Conservation (phyloP, 2,797 vertebrate genomes). For the Catharus ustulatus region DNA sequence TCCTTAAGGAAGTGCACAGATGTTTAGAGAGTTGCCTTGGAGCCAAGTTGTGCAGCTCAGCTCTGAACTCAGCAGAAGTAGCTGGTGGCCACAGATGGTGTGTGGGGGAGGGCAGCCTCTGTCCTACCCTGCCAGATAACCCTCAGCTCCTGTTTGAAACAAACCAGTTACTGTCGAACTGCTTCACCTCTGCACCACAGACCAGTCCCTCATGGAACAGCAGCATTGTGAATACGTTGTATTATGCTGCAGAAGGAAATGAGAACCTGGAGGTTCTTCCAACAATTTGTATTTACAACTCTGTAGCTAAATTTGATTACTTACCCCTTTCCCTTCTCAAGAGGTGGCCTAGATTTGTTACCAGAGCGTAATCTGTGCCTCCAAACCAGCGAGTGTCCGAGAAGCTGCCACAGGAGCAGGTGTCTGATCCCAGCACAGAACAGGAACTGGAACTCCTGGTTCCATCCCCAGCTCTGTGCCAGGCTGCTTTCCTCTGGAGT, state of each 20-base stretch:
- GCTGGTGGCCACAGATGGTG: not conserved
- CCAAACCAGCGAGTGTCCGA: not conserved
- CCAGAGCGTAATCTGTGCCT: not conserved
- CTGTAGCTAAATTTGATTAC: not conserved
- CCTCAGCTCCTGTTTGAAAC: not conserved
- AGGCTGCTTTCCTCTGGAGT: not conserved
- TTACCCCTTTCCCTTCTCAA: not conserved
- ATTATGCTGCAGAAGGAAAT: not conserved
- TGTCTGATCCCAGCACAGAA: not conserved
- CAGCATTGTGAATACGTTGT: not conserved
- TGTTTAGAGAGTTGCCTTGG: not conserved
- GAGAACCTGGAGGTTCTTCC: not conserved
- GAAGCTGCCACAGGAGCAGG: not conserved
- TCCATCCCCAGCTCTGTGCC: not conserved
- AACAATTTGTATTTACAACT: not conserved
- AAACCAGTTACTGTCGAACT: not conserved
- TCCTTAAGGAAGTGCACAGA: not conserved
- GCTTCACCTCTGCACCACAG: not conserved
- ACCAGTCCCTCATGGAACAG: not conserved
- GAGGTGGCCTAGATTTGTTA: not conserved
- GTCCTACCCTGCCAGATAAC: not conserved
- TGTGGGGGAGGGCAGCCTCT: not conserved
- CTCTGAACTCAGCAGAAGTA: not conserved
- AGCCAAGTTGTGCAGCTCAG: not conserved
- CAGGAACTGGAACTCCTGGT: not conserved